phyloP scores from a whole-genome alignment of 2,113 vertebrate genomes.

The Butastur rufipennis region DNA sequence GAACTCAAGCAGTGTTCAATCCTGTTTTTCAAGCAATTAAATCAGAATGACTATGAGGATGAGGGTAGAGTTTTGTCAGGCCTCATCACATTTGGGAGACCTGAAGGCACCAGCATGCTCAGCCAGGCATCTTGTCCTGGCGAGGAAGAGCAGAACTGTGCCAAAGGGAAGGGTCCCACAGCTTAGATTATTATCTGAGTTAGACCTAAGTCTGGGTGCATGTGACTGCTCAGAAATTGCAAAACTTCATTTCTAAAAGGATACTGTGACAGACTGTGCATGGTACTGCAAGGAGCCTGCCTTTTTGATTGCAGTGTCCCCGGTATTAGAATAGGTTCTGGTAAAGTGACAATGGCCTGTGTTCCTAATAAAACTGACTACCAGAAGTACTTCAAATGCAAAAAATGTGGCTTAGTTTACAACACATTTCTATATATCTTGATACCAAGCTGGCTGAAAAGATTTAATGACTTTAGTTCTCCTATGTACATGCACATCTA shows the following conservation, averaged over 20 bases:
- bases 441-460: background rate
- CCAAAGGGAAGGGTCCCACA: conserved; percentile 14
- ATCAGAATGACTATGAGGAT: background rate
- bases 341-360: background rate
- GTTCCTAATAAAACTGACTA: background rate
- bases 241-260: conserved; percentile 17
- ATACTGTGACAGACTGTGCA: background rate
- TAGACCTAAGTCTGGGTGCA: background rate
- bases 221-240: conserved; percentile 1
- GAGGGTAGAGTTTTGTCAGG: background rate
- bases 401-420: background rate
- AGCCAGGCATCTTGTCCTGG: background rate
- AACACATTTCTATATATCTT: background rate
- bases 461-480: background rate
- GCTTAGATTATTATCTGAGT: background rate
- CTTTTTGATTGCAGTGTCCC: background rate
- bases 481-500: background rate
- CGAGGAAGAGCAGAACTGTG: conserved; percentile 7
- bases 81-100: background rate
- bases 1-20: background rate
- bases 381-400: background rate
- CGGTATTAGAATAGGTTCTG: background rate
- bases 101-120: background rate
- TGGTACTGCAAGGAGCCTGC: background rate
- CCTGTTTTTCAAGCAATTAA: conserved; percentile 38